These are phyloP conservation scores for Phenganax stokvisi DNA, from an alignment of 92 coral and sea anemone genomes.

Conservation along the genomic window DNA sequence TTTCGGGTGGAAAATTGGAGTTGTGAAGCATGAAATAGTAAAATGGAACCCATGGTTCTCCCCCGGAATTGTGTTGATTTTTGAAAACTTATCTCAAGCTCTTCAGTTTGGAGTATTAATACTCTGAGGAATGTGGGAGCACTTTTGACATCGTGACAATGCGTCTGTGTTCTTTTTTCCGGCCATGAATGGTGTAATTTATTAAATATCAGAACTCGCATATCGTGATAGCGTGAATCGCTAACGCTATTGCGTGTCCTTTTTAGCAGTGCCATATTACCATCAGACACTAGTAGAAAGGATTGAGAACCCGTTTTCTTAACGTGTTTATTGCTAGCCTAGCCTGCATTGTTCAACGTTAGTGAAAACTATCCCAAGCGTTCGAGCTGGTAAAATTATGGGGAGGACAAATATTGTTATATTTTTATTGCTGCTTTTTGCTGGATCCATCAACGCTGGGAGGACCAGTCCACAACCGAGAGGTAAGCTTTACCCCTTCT, in stretches of 20 bases:
- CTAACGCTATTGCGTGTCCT: conserved; percentile 7
- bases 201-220: conserved; percentile 8
- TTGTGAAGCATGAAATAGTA: no score
- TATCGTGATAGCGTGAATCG: conserved; percentile 4
- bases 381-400: not conserved
- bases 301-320: not conserved
- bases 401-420: not conserved
- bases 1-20: no score
- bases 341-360: conserved; percentile 21
- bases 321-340: conserved; percentile 13
- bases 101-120: conserved; percentile 4
- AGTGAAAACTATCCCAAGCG: not conserved
- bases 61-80: not conserved
- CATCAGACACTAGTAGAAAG: conserved; percentile 7
- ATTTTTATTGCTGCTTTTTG: not conserved
- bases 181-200: conserved; percentile 22
- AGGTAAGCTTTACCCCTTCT: not conserved
- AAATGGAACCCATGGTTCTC: not conserved
- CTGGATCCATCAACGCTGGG: not conserved
- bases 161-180: conserved; percentile 14
- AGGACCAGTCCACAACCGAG: not conserved
- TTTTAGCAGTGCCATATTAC: not conserved
- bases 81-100: not conserved
- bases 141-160: conserved; percentile 1
- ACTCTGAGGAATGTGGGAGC: not conserved